Evolutionary conservation across 2,797 vertebrate species (phyloP).

Genomic region (Sebastes iracundus): DNA sequence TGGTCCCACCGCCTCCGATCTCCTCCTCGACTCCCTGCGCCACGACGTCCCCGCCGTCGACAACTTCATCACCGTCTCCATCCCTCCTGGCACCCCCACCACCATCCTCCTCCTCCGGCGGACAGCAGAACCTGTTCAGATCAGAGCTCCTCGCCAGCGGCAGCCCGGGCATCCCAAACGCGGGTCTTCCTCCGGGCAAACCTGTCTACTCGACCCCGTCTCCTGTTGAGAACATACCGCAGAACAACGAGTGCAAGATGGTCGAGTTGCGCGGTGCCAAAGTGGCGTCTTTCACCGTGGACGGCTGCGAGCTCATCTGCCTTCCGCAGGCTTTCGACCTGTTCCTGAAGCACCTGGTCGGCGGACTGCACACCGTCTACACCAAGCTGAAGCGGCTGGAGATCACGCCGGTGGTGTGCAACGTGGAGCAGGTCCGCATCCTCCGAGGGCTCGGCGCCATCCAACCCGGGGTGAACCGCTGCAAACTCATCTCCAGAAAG

Average conservation of each 20-base stretch:
- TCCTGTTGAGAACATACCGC: constrained; percentile 98
- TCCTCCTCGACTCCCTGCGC: constrained; percentile 83
- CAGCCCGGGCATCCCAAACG: constrained; percentile 85
- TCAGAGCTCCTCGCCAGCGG: constrained; percentile 87
- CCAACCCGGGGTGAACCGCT: constrained; percentile 98
- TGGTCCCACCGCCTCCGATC: constrained; percentile 90
- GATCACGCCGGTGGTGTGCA: constrained; percentile 99
- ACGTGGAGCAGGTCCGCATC: constrained; percentile 99
- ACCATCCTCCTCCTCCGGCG: constrained; percentile 6
- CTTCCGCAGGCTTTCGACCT: constrained; percentile 98
- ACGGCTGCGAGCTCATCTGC: constrained; percentile 98
- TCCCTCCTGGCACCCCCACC: constrained; percentile 83
- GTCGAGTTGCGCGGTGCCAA: constrained; percentile 97
- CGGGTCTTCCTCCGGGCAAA: constrained; percentile 88
- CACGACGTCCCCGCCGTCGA: constrained; percentile 88
- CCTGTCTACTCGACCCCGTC: constrained; percentile 98
- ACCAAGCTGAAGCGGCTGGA: constrained; percentile 99
- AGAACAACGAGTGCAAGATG: constrained; percentile 99
- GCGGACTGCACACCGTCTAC: constrained; percentile 98
- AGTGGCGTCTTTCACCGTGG: constrained; percentile 98
- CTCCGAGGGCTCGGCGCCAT: constrained; percentile 97
- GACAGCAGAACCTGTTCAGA: constrained; percentile 87
- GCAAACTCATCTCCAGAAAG: constrained; percentile 98
- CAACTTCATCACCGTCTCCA: constrained; percentile 91
- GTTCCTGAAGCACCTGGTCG: constrained; percentile 99